Conservation (phyloP, 2,888 invertebrate species). For the Diarsia rubi region DNA sequence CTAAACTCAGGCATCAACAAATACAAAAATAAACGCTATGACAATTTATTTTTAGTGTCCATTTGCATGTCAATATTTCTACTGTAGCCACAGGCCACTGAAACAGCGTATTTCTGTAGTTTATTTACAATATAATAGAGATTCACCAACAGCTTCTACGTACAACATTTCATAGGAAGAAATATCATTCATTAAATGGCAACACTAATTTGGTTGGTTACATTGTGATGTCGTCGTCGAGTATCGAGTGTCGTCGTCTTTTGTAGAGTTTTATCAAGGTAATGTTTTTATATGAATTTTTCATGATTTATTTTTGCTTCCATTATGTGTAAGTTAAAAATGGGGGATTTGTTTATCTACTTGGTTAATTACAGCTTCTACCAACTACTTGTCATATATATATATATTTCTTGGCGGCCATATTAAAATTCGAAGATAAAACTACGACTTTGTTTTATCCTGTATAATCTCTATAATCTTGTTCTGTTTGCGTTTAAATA, state of each 20-base stretch:
- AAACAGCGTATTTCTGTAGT: slow-evolving; percentile 6
- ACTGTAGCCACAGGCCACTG: not conserved
- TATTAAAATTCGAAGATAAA: slow-evolving; percentile 83
- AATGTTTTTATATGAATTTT: slow-evolving; percentile 68
- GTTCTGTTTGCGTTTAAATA: slow-evolving; percentile 52
- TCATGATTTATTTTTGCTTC: slow-evolving; percentile 29
- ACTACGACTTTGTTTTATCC: slow-evolving; percentile 80
- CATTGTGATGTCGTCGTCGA: slow-evolving; percentile 89
- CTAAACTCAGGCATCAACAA: not conserved
- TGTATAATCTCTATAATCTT: slow-evolving; percentile 78
- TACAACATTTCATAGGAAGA: not conserved
- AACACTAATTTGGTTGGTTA: slow-evolving; percentile 68
- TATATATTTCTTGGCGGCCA: slow-evolving; percentile 81
- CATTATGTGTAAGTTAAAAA: slow-evolving; percentile 12
- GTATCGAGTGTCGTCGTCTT: slow-evolving; percentile 89
- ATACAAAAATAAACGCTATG: not conserved
- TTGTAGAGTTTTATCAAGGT: slow-evolving; percentile 90
- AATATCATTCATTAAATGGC: slow-evolving; percentile 43
- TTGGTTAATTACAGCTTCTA: slow-evolving; percentile 8
- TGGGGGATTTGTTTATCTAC: slow-evolving; percentile 9
- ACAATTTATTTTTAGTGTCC: not conserved
- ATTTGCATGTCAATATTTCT: not conserved
- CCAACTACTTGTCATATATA: slow-evolving; percentile 60
- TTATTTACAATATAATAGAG: not conserved
- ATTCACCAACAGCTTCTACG: too few species aligned